Evolutionary conservation across 1,140 invertebrate genomes (phyloP), one percentile per base, ranked within the genome.

Genomic region (Portunus trituberculatus): DNA sequence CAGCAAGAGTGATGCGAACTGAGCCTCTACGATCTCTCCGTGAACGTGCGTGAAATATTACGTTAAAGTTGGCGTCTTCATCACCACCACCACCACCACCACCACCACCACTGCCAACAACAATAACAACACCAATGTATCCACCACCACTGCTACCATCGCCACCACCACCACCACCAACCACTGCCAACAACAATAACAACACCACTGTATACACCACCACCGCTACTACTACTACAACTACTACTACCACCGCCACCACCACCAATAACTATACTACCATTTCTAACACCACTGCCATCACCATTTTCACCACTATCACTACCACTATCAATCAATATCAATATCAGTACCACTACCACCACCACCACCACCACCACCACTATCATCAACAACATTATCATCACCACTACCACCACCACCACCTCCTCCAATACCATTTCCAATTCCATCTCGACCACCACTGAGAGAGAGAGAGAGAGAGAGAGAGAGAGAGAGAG

Each of bases 1-100:
- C 67, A n/a, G 67, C 67, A 76, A 76, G 67, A 76, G 67, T 76
- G 67, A 76, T 76, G 67, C n/a, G 67, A n/a, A 76, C 12, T 76
- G 67, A 76, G 67, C 67, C 25, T 12, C 67, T 25, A 8, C 67
- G 67, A 76, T 76, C 67, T 76, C 67, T 25, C 25, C 12, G 20
- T 76, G 67, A 76, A 76, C 67, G 67, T 76, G 67, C 20, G 67
- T 76, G 67, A 76, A 76, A 76, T 76, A 76, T 76, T 76, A 76
- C 67, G 67, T 76, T 76, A 76, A 76, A 76, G 67, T 76, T 76
- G 67, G 67, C 67, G n/a, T 12, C 67, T 76, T 76, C 67, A 76
- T 76, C 67, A 76, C 67, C 52, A 59, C 52, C 52, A 10, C 52
- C 52, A 59, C 52, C 52, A 59, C 52, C 52, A 10, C 52, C 52